Evolutionary conservation across 1,140 invertebrate genomes (phyloP), one percentile per base, ranked within the genome.

Genomic region (Ladona fulva): DNA sequence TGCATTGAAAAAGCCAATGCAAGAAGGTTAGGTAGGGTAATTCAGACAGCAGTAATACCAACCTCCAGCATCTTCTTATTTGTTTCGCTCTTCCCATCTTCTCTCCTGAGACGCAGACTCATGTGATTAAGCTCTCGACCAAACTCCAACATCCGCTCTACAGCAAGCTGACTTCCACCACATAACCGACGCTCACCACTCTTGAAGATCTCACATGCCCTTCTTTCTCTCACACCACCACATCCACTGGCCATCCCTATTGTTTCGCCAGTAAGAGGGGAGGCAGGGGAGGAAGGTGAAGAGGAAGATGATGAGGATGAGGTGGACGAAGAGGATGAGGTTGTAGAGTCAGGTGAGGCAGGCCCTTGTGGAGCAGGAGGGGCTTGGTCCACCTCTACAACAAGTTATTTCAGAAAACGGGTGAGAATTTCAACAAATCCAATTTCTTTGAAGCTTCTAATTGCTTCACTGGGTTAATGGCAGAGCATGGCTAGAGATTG

Each of bases 61-160:
- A 95, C 94, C 89, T 95, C 92, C 52, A 98, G 87, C 92, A 98
- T 96, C 87, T 96, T 94, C 85, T 96, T 95, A 86, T 97, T 96
- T 73, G 88, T 88, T 84, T 95, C 92, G 86, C 91, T 94, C 81
- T 92, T 92, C 80, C 94, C 94, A 83, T 94, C 92, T 82, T 96
- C 91, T 82, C 91, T 90, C 80, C 91, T 89, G 77, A 98, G 86
- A 78, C 92, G 90, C 86, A 95, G 91, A 83, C 94, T 96, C 89
- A 97, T 94, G 80, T 92, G 90, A 85, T 97, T 95, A 74, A 99
- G 88, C 84, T 98, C 96, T 82, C 93, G 91, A 37, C 97, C 97
- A 86, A 98, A 98, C 82, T 95, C 92, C 76, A 99, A 87, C 90
- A 98, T 97, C 81, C 94, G 91, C 81, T 93, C 94, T 79, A 97